Evolutionary conservation across 2,113 vertebrate genomes (phyloP), one percentile per base, ranked within the genome.

Genomic region (Gavialis gangeticus): DNA sequence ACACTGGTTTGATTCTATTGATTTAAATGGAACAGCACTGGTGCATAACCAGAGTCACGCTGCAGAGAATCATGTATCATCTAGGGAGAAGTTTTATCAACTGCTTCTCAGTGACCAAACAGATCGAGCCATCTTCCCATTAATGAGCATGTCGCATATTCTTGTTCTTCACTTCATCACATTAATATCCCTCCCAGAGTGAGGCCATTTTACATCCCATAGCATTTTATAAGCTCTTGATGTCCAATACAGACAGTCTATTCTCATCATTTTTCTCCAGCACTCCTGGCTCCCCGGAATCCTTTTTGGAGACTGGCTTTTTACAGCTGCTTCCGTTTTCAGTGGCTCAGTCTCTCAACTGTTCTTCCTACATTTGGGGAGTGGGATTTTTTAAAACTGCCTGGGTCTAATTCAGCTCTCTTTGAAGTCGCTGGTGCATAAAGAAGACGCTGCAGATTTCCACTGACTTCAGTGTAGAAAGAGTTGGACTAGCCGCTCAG

Each of bases 211-310:
- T 96, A 95, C 89, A 91, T 94, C 93, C 93, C 2, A 2, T 83
- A 63, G 37, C 92, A 87, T 93, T 96, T 96, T 93, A 95, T 78
- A 95, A 95, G 93, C 92, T 94, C 95, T 93, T 89, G 93, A 92
- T 96, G 92, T 84, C 96, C 94, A 96, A 89, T 91, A 95, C 84
- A 89, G 93, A 93, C 69, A 95, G 75, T 82, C 87, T 69, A 80
- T 94, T 92, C 91, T 94, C 91, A 95, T 93, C 82, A 91, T 84
- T 85, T 92, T 73, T 92, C 57, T 79, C 93, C 63, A 96, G 85
- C 89, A 75, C 93, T 96, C 94, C 95, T 95, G 85, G 94, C 59
- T 96, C 76, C 90, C 94, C 84, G 82, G 93, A 95, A 89, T 80
- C 87, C 82, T 95, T 95, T 95, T 93, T 92, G 85, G 84, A 81